Evolutionary conservation across 2,888 invertebrate species (phyloP), one percentile per base, ranked within the genome.

Genomic region (Disparrhopalites patrizii): DNA sequence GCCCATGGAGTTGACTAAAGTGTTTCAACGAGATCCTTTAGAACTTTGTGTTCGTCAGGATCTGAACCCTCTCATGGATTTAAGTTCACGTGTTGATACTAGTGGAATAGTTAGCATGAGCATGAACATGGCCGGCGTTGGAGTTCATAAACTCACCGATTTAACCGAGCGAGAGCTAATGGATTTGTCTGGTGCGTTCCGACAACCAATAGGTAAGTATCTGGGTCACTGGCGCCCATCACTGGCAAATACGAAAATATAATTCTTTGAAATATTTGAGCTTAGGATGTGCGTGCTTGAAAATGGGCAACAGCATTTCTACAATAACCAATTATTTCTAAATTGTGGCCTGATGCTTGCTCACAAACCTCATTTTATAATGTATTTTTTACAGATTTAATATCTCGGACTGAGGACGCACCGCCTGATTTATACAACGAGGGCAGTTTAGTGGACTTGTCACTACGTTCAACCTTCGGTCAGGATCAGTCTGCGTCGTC

Each of bases 1-100:
- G 71, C 74, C 74, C 1, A 73, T 74, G 73, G 74, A 74, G 33
- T 52, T 74, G 13, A 74, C 74, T 1, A 73, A 73, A 67, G 74
- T 73, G 51, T 74, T 70, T 62, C 66, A 66, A 58, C 27, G 73
- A 28, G 71, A 73, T 66, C 73, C 73, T 8, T 56, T 73, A 28
- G 72, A 73, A 33, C 58, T 73, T 3, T 73, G 73, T 61, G 73
- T 73, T 1, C 51, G 73, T 7, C 70, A 64, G 15, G 69, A 43
- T 68, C 69, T 64, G 51, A 57, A 51, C 60, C 61, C 55, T 33
- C 52, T 27, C 55, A 67, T 68, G 71, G 74, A 74, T 62, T 62
- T 74, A 8, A 72, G 72, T 25, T 74, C 72, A 3, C 54, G 74
- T 5, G 71, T 71, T 15, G 70, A 69, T 4, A 64, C 66, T 40